These are phyloP conservation scores for Rhodinocichla rosea DNA, from an alignment of 2,113 vertebrate genomes.

Conservation along the genomic window DNA sequence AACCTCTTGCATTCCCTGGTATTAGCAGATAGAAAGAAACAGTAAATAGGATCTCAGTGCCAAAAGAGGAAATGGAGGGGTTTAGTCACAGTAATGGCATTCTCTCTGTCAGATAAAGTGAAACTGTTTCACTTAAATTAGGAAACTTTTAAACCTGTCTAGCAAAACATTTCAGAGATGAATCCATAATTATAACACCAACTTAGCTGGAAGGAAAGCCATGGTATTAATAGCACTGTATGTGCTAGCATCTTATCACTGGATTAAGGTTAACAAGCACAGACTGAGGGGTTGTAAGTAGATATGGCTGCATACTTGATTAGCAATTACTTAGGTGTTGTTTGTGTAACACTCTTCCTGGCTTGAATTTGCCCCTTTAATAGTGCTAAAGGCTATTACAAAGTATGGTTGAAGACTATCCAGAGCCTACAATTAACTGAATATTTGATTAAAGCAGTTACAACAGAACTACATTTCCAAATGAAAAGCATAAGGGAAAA, in stretches of 20 bases:
- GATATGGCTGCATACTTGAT: not conserved
- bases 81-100: not conserved
- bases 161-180: not conserved
- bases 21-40: not conserved
- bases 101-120: not conserved
- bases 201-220: not conserved
- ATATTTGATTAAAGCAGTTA: not conserved
- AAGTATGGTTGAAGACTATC: not conserved
- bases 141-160: not conserved
- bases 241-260: not conserved
- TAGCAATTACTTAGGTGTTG: conserved; percentile 5
- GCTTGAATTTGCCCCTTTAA: not conserved
- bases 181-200: not conserved
- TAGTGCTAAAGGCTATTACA: not conserved
- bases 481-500: not conserved
- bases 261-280: conserved; percentile 51
- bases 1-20: not conserved
- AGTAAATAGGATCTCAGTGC: not conserved
- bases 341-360: conserved; percentile 5
- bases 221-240: conserved; percentile 26
- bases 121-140: not conserved
- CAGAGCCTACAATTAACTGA: not conserved
- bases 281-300: not conserved
- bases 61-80: not conserved
- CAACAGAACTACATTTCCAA: not conserved